phyloP scores from a whole-genome alignment of 1,140 invertebrate genomes.

The Drosophila biarmipes region DNA sequence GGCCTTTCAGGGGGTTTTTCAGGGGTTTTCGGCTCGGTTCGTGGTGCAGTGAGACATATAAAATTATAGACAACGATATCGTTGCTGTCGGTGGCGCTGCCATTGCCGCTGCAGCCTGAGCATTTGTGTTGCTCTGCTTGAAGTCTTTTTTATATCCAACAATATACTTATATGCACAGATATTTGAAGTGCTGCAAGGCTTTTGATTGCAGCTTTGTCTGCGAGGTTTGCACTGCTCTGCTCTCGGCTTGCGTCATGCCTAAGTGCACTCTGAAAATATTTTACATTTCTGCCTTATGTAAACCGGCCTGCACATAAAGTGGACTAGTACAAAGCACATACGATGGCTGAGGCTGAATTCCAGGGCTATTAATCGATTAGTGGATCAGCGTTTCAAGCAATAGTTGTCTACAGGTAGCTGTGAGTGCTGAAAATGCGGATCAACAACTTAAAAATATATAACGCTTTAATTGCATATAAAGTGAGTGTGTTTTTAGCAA shows the following conservation, averaged over 20 bases:
- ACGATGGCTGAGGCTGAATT: slow-evolving; percentile 17
- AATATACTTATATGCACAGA: slow-evolving; percentile 51
- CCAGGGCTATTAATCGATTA: slow-evolving; percentile 33
- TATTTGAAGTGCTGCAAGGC: slow-evolving; percentile 81
- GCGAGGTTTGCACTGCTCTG: slow-evolving; percentile 5
- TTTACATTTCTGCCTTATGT: slow-evolving; percentile 69
- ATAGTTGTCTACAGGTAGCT: not conserved
- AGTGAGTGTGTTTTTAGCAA: too few species aligned
- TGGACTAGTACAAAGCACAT: slow-evolving; percentile 10
- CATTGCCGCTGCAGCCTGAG: slow-evolving; percentile 29
- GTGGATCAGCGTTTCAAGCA: not conserved
- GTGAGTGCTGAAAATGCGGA: not conserved
- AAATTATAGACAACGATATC: slow-evolving; percentile 77
- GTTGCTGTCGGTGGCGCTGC: slow-evolving; percentile 31
- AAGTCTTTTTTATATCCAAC: slow-evolving; percentile 48
- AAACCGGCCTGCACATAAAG: slow-evolving; percentile 31
- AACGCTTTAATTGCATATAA: not conserved
- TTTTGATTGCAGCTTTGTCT: slow-evolving; percentile 65
- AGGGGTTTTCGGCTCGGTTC: slow-evolving; percentile 35
- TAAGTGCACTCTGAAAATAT: slow-evolving; percentile 76
- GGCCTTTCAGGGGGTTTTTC: not conserved
- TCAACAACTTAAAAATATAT: not conserved
- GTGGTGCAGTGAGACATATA: slow-evolving; percentile 77
- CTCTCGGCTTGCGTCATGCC: slow-evolving; percentile 72
- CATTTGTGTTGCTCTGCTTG: slow-evolving; percentile 42